Percentiles rank a stretch among this genome's conserved stretches.
These are phyloP conservation scores for Sesamia inferens DNA, from an alignment of 2,888 invertebrate genomes.

Conservation along the genomic window DNA sequence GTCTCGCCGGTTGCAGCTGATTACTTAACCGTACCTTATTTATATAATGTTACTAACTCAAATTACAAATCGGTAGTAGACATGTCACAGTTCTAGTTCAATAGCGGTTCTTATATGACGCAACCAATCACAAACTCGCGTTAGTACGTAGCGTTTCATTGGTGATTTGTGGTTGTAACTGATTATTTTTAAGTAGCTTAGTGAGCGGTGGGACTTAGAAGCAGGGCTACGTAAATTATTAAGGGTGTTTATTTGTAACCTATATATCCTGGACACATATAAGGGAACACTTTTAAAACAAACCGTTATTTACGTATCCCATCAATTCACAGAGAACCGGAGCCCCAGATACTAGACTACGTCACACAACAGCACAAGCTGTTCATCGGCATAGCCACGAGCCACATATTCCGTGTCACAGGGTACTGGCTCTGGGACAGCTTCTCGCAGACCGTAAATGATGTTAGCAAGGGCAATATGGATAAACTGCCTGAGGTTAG, in stretches of 20 bases:
- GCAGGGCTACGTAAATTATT: neutral
- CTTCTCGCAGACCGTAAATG: slow-evolving; percentile 93
- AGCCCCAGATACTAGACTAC: slow-evolving; percentile 97
- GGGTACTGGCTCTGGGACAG: slow-evolving; percentile 94
- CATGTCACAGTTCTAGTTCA: neutral
- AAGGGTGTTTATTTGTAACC: neutral
- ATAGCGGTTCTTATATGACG: neutral
- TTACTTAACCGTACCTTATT: no score
- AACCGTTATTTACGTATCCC: neutral
- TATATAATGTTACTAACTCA: neutral
- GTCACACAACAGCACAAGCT: slow-evolving; percentile 97
- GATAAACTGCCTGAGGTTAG: slow-evolving; percentile 95
- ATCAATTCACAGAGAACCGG: slow-evolving; percentile 90
- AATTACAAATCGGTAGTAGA: neutral
- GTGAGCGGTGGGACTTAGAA: neutral
- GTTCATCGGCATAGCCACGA: slow-evolving; percentile 95
- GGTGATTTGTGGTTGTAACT: neutral
- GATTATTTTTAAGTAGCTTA: neutral
- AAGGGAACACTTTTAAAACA: neutral
- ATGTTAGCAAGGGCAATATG: slow-evolving; percentile 94
- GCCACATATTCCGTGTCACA: slow-evolving; percentile 93
- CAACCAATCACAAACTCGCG: neutral
- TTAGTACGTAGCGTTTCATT: neutral
- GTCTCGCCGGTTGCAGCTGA: no score
- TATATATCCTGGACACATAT: neutral